Evolutionary conservation across 2,797 vertebrate genomes (phyloP), one percentile per base, ranked within the genome.

Genomic region (Neoniphon sammara): DNA sequence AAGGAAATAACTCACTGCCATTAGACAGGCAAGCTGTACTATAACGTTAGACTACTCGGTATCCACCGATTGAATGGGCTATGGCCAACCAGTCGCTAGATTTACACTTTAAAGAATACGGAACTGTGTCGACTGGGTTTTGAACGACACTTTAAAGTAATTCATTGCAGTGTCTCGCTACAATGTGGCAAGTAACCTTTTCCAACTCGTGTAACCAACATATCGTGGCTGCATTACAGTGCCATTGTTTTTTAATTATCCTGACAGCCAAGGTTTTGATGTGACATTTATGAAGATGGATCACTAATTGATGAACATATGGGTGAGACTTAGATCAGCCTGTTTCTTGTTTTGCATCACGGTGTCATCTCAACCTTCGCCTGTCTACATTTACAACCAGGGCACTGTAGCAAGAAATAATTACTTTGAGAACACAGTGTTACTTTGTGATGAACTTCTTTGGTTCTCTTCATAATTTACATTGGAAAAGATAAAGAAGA

Each of bases 61-160:
- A 72, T 70, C 36, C 66, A 50, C 82, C 71, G 84, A 81, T 54
- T 91, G 77, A 89, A 89, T 87, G 87, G 82, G 60, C 73, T 56
- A 23, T 3, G 30, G 64, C 74, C 63, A 59, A 70, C 73, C 44
- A 61, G 47, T 53, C 30, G 44, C 21, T 21, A 36, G 9, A 44
- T 27, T 50, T 17, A 31, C 49, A 55, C 25, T 47, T 57, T 11
- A 80, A 64, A 81, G 64, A 88, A 86, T 59, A 86, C 87, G 88
- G 88, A 90, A 89, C 90, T 89, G 44, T 74, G 70, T 18, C 60
- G 77, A 70, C 47, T 27, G 47, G 53, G 36, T 12, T 79, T 61
- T 34, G 64, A 59, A 44, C 66, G 60, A 34, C 77, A 50, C 66
- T 78, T 70, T 60, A 49, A 73, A 75, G 18, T 10, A 44, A 49